Evolutionary conservation across 2,113 vertebrate species (phyloP), one percentile per base, ranked within the genome.

Genomic region (Heterocephalus glaber): DNA sequence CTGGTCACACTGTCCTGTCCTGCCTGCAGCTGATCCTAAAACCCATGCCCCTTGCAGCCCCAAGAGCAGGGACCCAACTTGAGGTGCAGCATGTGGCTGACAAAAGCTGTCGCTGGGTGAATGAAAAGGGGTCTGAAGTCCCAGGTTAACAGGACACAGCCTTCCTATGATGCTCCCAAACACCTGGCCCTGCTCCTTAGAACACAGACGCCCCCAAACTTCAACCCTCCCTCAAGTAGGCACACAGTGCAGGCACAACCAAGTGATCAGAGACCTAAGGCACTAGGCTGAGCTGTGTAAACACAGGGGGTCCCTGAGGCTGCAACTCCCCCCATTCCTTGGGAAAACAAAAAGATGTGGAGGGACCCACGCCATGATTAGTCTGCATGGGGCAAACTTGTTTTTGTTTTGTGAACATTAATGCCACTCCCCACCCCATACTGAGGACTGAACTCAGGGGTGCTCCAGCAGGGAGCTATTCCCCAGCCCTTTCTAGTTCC

Each of bases 31-130:
- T 24, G 52, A 92, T 63, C 72, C 28, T 76, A 49, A 61, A 56
- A 54, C 47, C 26, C 58, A 33, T 0, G 3, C 33, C 58, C 0
- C 0, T 19, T 38, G 54, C 41, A 54, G 30, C 38, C 66, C 80
- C 4, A 8, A 80, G 28, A 85, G 26, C 12, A 87, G 17, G 20
- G n/a, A 26, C 76, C 9, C 79, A 7, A 49, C 24, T n/a, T 66
- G 28, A 30, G 44, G 7, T 0, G 1, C 1, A 28, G 56, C 61
- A 60, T 0, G 0, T 52, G 56, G 54, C 61, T 60, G 19, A 30
- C 10, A 17, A 47, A 65, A 63, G 41, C 19, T 22, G 44, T 24
- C 26, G 35, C 19, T 6, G n/a, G 33, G 35, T 22, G 72, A 80
- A 89, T 30, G 52, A 38, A 79, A 58, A 70, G 44, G 11, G 30